Base-by-base conservation (phyloP, 2,797 vertebrate genomes). In the Danio aesculapii region DNA sequence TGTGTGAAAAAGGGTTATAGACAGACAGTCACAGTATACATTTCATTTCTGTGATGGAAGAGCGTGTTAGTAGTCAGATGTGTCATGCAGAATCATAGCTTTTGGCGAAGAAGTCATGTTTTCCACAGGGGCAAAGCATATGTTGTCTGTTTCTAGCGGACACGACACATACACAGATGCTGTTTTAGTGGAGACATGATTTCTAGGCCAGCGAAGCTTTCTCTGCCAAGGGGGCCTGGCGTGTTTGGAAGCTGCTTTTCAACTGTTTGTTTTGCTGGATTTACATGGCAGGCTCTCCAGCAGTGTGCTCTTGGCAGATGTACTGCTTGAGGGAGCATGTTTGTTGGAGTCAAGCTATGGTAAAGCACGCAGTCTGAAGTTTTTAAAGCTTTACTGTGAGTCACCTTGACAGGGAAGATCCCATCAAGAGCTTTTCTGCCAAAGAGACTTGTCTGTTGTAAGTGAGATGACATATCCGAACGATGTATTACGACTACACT, bases 201-300 rank as follows among this genome's bases (percentile, higher is more conserved):
- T 81, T 74, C 70, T 74, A 67, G 59, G 69, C 69, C 69, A 83
- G 75, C 43, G 52, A 49, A 52, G 68, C 46, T 83, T 6, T 63
- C 46, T 62, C 58, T 71, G 81, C 52, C 71, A 44, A 75, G 52
- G 62, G 21, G 55, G 69, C 63, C 47, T 79, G 62, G 55, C 8
- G 63, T 58, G 62, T 53, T 77, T 73, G 68, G 47, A 30, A 67
- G 46, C 44, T 61, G 39, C 44, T 61, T 70, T 62, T 61, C 43
- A 61, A 39, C 62, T 75, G 66, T 81, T 84, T 84, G 66, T 79
- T 84, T 75, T 61, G 43, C 30, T 80, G 64, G 82, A 57, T 81
- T 77, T 77, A 63, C 66, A 72, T 64, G n/a, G 49, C 43, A 39
- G 55, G 62, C 61, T 47, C 41, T 81, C 46, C 53, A 53, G 74